These are phyloP conservation scores for Trachurus trachurus DNA, from an alignment of 2,797 vertebrate species.

Conservation along the genomic window DNA sequence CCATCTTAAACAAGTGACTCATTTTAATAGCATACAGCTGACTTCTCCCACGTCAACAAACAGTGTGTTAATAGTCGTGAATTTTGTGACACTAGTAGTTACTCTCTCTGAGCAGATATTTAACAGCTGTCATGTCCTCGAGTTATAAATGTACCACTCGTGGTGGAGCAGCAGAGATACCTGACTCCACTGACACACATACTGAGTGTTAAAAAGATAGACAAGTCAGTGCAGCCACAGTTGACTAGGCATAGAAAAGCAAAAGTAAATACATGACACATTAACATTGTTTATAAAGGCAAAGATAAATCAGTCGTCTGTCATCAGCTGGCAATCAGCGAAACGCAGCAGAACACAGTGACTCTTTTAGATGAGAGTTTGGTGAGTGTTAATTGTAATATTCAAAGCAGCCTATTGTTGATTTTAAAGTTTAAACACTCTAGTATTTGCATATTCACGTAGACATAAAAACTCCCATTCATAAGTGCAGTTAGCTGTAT, in stretches of 20 bases:
- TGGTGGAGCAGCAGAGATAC: conserved; percentile 63
- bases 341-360: conserved; percentile 6
- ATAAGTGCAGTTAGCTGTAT: not conserved
- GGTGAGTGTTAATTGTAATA: not conserved
- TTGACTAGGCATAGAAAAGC: conserved; percentile 47
- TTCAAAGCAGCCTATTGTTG: not conserved
- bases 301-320: not conserved
- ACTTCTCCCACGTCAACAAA: conserved; percentile 4
- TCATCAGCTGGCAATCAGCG: not conserved
- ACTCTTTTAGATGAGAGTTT: not conserved
- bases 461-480: not conserved
- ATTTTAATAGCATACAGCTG: not conserved
- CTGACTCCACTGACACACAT: conserved; percentile 74
- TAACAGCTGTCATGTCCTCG: conserved; percentile 67
- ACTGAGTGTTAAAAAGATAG: conserved; percentile 37
- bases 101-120: conserved; percentile 42
- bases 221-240: conserved; percentile 30
- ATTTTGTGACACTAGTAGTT: conserved; percentile 32
- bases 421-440: not conserved
- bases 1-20: not conserved
- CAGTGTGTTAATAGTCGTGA: conserved; percentile 20
- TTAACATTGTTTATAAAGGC: conserved; percentile 1
- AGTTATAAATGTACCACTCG: conserved; percentile 75
- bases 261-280: conserved; percentile 42
- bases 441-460: conserved; percentile 3